Base-by-base conservation (phyloP, 2,113 vertebrate species). In the Pterocles gutturalis region DNA sequence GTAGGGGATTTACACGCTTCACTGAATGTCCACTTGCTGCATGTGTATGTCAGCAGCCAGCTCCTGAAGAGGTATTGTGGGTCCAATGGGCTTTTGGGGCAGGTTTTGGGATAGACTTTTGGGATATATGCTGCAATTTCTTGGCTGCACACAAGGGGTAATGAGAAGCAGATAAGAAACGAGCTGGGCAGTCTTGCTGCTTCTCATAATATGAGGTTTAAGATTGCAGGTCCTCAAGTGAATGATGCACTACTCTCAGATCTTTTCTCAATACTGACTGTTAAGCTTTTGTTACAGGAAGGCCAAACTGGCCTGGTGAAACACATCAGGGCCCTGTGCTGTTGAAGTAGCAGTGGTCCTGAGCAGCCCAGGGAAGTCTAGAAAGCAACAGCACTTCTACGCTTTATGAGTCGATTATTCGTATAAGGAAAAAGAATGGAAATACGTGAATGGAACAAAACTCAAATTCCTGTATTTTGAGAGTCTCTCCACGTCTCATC, bases 21-120 rank as follows among this genome's bases (percentile, higher is more conserved):
- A 84, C 38, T 76, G 69, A 19, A 78, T 28, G 26, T 43, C 90
- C 76, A 87, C 90, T 60, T 95, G 75, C 95, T 92, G 79, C 60
- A 36, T 2, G 17, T 8, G 3, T 62, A 43, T 36, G n/a, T 51
- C 83, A 94, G 55, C 28, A 89, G 38, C 15, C 92, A 78, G 67
- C 43, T 78, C 75, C 83, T 67, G 34, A 70, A 33, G 24, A 86
- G 34, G 62, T 24, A 5, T 0, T 54, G 62, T 1, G 5, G 29
- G 19, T 53, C 17, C 79, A 70, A 1, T 9, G 34, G 36, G 26
- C 33, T 49, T 84, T 66, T 71, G 36, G 28, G 58, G 48, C 0
- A 48, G 11, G 0, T 51, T 66, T 75, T 72, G 29, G 29, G 16
- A 46, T 26, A 54, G 61, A 75, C 45, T 75, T 89, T 36, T 41